Base-by-base conservation (phyloP, 2,797 vertebrate genomes). In the Chelon labrosus region DNA sequence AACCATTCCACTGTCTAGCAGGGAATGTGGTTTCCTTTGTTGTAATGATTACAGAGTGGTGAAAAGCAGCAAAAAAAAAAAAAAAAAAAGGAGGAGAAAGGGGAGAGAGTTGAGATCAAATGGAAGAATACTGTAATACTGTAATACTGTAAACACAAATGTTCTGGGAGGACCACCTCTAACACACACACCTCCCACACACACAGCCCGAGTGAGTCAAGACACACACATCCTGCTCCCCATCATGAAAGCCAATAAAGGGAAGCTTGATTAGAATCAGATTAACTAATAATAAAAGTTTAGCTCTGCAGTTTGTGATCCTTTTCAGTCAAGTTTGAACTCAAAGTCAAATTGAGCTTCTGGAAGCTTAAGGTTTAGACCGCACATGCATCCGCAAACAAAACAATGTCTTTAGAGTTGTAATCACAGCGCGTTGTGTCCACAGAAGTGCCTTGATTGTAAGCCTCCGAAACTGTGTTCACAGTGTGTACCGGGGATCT, bases 11-110 rank as follows among this genome's bases (percentile, higher is more conserved):
- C 73, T 60, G 70, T 85, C 79, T 84, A 73, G 70, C 17, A 11
- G 46, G 83, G 80, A 87, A 62, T 0, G 58, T 50, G 55, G 71
- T 64, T 82, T 82, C 78, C 82, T 91, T 88, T 92, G 88, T 92
- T 92, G 82, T 79, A 89, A 85, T 90, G 80, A 91, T 89, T 90
- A 85, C 85, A 84, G 83, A 80, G 80, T 75, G 71, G 82, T 75
- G 71, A 88, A 88, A 85, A 75, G 67, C 59, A 68, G 64, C 65
- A n/a, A n/a, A n/a, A n/a, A n/a, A 22, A 22, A 22, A 22, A 41
- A 65, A 79, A 69, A 82, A 72, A 69, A 62, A n/a, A 47, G 17
- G 66, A 37, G 50, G 57, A 70, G 50, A 80, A 70, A 84, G 65
- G 47, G 49, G 55, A 78, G 62, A 83, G 76, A 77, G 75, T 54